Percentiles rank a stretch among this genome's conserved stretches.
phyloP scores from a whole-genome alignment of 2,888 invertebrate species.

The Synanthedon myopaeformis region DNA sequence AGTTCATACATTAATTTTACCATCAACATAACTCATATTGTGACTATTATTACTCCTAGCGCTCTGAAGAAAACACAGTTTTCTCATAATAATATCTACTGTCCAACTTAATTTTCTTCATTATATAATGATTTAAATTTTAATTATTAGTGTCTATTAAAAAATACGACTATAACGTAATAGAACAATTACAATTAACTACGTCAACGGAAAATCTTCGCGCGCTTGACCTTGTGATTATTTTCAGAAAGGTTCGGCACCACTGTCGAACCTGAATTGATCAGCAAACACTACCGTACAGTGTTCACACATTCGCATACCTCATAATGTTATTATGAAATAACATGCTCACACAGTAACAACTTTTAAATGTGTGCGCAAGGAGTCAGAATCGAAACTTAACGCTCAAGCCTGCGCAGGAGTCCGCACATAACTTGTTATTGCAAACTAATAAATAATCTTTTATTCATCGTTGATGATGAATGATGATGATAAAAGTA shows the following conservation, averaged over 20 bases:
- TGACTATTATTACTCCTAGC: too few species aligned
- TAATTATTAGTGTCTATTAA: too few species aligned
- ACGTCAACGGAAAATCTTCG: background rate
- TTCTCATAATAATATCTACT: too few species aligned
- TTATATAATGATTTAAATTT: too few species aligned
- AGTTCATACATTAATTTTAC: too few species aligned
- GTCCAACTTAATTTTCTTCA: too few species aligned
- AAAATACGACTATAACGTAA: too few species aligned
- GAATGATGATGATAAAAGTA: too few species aligned
- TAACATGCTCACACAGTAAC: conserved; percentile 14
- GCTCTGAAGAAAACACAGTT: too few species aligned
- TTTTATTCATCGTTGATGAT: too few species aligned
- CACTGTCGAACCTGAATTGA: conserved; percentile 36
- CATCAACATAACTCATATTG: too few species aligned
- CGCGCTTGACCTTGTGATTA: conserved; percentile 7
- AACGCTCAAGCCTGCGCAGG: conserved; percentile 14
- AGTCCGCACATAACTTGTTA: background rate
- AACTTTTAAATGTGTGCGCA: conserved; percentile 17
- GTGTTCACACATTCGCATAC: conserved; percentile 26
- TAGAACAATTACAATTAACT: background rate
- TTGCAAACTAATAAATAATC: too few species aligned
- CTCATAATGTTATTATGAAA: conserved; percentile 25
- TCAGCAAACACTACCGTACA: conserved; percentile 25
- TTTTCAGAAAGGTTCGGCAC: conserved; percentile 34
- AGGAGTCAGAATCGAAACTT: conserved; percentile 25